These are phyloP conservation scores for Pseudeuparius sepicola DNA, from an alignment of 2,888 invertebrate genomes.

Conservation along the genomic window DNA sequence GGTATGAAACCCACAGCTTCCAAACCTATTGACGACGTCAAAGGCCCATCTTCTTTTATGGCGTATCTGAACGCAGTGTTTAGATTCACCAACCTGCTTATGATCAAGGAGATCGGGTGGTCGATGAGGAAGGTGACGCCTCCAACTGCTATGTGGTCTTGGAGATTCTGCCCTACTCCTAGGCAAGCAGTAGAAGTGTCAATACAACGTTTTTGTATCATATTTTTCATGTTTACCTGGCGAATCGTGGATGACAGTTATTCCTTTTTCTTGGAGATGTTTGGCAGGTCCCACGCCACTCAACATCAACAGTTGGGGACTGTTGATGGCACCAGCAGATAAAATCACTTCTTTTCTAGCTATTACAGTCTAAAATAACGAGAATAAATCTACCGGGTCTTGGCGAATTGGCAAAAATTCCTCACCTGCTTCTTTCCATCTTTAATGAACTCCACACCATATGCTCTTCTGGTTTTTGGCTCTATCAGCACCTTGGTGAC, in stretches of 20 bases:
- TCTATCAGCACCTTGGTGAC: conserved; percentile 62
- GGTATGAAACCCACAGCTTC: conserved; percentile 83
- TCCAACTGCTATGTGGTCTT: conserved; percentile 84
- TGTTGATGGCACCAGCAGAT: conserved; percentile 81
- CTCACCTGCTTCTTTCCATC: conserved; percentile 50
- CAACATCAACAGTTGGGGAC: conserved; percentile 89
- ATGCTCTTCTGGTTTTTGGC: conserved; percentile 58
- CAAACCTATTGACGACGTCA: conserved; percentile 74
- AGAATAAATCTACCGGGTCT: neutral
- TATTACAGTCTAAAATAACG: conserved; percentile 41
- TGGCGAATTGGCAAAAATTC: neutral
- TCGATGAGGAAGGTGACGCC: conserved; percentile 74
- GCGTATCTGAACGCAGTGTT: conserved; percentile 78
- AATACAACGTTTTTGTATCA: too few relatives aligned
- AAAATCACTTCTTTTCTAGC: conserved; percentile 76
- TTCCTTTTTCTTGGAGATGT: conserved; percentile 62
- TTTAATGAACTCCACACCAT: conserved; percentile 67
- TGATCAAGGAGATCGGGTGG: conserved; percentile 68
- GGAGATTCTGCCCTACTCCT: conserved; percentile 81
- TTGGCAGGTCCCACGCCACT: conserved; percentile 68
- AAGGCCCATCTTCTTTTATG: conserved; percentile 73
- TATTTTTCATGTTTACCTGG: too few relatives aligned
- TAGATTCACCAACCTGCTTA: conserved; percentile 66
- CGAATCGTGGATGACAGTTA: conserved; percentile 55
- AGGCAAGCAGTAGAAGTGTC: too few relatives aligned